These are phyloP conservation scores for Prunella fulvescens DNA, from an alignment of 2,113 vertebrate species.

Conservation along the genomic window DNA sequence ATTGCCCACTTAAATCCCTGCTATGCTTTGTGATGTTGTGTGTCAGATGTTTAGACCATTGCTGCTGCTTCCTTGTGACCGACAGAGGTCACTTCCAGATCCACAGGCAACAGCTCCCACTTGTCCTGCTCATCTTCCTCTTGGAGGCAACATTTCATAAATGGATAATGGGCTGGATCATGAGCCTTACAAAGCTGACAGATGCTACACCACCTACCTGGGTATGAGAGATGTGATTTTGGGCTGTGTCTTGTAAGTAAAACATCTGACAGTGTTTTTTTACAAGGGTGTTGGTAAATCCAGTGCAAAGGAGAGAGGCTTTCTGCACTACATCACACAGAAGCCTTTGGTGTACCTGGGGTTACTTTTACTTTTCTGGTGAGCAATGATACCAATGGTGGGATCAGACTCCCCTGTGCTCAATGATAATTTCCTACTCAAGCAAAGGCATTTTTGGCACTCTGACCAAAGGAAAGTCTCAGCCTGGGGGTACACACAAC, in stretches of 20 bases:
- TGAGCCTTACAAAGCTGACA: not conserved
- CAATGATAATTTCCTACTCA: not conserved
- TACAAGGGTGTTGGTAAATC: not conserved
- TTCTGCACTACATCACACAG: not conserved
- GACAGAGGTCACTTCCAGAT: not conserved
- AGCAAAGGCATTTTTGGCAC: not conserved
- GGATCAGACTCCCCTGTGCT: not conserved
- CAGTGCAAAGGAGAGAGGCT: not conserved
- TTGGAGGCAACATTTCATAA: not conserved
- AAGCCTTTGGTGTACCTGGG: not conserved
- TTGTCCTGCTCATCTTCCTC: not conserved
- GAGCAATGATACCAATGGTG: rapidly evolving
- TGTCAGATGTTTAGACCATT: not conserved
- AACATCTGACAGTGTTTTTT: not conserved
- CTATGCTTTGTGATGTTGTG: not conserved
- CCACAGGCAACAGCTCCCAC: not conserved
- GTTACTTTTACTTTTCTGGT: not conserved
- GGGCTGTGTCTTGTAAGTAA: not conserved
- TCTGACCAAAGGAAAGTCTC: not conserved
- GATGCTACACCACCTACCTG: not conserved
- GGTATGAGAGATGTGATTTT: not conserved
- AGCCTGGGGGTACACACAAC: rapidly evolving
- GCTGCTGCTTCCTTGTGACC: not conserved
- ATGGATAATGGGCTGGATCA: not conserved
- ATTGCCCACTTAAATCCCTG: not conserved